A percentile compares a stretch with the other conserved stretches of the same genome.
Evolutionary conservation across 2,113 vertebrate genomes (phyloP).

Genomic region (Pagrus major): DNA sequence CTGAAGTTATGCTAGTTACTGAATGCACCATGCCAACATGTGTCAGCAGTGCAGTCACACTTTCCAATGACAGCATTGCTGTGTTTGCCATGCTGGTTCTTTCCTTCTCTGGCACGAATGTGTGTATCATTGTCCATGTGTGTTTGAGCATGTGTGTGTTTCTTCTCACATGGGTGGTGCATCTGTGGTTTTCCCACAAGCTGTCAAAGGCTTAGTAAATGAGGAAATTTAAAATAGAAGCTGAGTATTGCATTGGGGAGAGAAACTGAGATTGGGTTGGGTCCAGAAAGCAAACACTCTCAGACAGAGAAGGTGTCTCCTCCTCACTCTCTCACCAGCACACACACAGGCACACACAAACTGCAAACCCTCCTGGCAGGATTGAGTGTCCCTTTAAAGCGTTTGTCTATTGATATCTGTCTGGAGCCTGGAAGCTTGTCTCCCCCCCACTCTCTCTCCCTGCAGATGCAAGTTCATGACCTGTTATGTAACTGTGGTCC

Average conservation of each 20-base stretch:
- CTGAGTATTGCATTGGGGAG: conserved; percentile 5
- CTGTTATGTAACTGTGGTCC: conserved; percentile 55
- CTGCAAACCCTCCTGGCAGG: conserved; percentile 18
- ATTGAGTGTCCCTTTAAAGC: conserved; percentile 21
- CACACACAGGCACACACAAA: background rate
- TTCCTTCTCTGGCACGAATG: background rate
- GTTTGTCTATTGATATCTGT: conserved; percentile 43
- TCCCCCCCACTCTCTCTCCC: conserved; percentile 1
- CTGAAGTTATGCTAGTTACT: conserved; percentile 1
- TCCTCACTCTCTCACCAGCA: background rate
- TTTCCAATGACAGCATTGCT: conserved; percentile 7
- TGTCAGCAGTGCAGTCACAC: conserved; percentile 5
- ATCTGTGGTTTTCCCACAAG: conserved; percentile 37
- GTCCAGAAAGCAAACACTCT: conserved; percentile 22
- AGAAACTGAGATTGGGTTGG: conserved; percentile 5
- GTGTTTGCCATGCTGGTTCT: background rate
- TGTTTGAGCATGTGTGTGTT: conserved; percentile 8
- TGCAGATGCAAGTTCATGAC: conserved; percentile 23
- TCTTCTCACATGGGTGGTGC: conserved; percentile 39
- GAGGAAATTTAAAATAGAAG: conserved; percentile 39
- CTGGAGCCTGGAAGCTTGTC: conserved; percentile 19
- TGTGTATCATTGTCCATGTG: background rate
- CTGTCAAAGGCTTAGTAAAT: conserved; percentile 26
- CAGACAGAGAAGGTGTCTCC: background rate
- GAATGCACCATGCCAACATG: background rate